phyloP scores from a whole-genome alignment of 1,140 invertebrate species.

The Drosophila paulistorum region DNA sequence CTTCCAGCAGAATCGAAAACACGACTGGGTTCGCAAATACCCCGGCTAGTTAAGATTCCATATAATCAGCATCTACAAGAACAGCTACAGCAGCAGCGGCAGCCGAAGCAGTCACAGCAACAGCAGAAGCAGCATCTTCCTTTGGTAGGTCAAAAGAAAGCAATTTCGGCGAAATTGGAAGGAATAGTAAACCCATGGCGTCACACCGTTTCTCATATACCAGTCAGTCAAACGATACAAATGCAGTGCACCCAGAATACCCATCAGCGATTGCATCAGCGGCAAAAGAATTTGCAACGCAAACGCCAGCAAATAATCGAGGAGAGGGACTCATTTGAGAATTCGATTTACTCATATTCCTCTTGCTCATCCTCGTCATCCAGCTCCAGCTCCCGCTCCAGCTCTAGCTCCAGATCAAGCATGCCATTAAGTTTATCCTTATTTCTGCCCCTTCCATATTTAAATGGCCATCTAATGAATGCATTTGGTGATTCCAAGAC shows the following conservation, averaged over 20 bases:
- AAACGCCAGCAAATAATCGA: background rate
- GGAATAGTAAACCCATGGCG: background rate
- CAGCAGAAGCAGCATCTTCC: too few species aligned
- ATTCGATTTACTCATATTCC: too few species aligned
- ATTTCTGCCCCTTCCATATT: background rate
- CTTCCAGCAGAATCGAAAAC: too few species aligned
- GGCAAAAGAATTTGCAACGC: background rate
- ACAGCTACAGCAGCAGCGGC: too few species aligned
- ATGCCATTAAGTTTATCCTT: background rate
- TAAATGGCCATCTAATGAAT: background rate
- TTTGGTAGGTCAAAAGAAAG: too few species aligned
- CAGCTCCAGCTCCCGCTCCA: too few species aligned
- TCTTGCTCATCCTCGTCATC: too few species aligned
- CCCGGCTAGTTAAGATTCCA: background rate
- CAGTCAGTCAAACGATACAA: background rate
- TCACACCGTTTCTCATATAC: background rate
- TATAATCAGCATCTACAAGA: too few species aligned
- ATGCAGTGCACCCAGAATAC: background rate
- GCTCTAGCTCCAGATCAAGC: background rate
- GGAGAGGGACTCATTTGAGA: background rate
- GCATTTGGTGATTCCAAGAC: background rate
- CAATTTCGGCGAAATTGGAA: background rate
- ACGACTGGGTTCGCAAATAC: background rate
- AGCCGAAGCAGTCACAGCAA: too few species aligned
- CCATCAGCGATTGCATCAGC: background rate